phyloP scores from a whole-genome alignment of 2,888 invertebrate species.

The Macrosiphum euphorbiae region DNA sequence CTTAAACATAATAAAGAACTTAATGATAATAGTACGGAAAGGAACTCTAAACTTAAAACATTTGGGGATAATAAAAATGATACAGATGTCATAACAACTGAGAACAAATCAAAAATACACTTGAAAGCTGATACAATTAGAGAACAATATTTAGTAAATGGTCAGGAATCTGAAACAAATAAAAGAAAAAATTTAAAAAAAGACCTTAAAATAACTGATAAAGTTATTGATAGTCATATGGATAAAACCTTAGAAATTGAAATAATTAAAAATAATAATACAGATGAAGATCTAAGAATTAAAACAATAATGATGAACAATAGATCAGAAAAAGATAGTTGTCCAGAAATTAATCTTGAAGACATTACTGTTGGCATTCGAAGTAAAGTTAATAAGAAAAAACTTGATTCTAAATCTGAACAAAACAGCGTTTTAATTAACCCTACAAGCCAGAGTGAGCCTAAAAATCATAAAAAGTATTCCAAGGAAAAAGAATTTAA shows the following conservation, averaged over 20 bases:
- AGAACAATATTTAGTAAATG: not conserved
- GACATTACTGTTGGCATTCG: not conserved
- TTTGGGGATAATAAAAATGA: not conserved
- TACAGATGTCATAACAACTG: not conserved
- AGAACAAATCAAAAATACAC: not conserved
- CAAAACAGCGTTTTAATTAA: not conserved
- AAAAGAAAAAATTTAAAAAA: not conserved
- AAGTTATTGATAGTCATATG: not conserved
- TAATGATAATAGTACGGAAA: not conserved
- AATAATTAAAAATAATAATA: not conserved
- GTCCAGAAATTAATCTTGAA: not conserved
- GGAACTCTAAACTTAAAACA: too few relatives aligned
- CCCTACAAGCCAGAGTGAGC: not conserved
- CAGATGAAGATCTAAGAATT: not conserved
- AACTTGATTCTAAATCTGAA: not conserved
- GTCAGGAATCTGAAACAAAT: not conserved
- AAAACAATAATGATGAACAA: not conserved
- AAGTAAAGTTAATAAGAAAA: not conserved
- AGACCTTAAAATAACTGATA: not conserved
- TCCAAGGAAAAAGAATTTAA: conserved; percentile 57
- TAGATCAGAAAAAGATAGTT: not conserved
- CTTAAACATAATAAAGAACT: conserved; percentile 27
- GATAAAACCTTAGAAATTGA: not conserved
- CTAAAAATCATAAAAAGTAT: conserved; percentile 56
- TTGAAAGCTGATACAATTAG: not conserved